Conservation (phyloP, 2,797 vertebrate species). For the Ataeniobius toweri region DNA sequence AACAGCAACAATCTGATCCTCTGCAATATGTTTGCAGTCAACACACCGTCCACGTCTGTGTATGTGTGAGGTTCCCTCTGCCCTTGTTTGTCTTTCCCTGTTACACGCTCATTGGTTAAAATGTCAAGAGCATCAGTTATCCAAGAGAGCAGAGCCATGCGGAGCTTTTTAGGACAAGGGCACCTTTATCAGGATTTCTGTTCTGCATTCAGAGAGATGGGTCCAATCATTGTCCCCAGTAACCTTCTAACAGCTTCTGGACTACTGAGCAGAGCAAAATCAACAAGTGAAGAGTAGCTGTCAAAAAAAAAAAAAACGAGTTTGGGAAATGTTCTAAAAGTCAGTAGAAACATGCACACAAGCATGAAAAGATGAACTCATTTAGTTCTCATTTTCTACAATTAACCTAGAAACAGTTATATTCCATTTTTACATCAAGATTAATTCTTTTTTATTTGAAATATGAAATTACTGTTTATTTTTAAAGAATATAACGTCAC, state of each 20-base stretch:
- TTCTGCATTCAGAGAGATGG: slow-evolving; percentile 34
- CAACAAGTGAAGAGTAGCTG: too few species aligned
- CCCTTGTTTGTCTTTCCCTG: slow-evolving; percentile 48
- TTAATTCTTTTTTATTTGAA: too few species aligned
- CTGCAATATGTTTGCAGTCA: slow-evolving; percentile 7
- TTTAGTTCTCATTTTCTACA: too few species aligned
- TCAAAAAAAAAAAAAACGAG: too few species aligned
- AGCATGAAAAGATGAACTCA: too few species aligned
- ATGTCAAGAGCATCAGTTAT: slow-evolving; percentile 64
- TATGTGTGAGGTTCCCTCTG: slow-evolving; percentile 10
- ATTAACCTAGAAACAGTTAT: too few species aligned
- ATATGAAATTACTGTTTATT: too few species aligned
- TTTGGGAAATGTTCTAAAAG: too few species aligned
- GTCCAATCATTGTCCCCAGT: slow-evolving; percentile 24
- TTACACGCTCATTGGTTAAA: slow-evolving; percentile 50
- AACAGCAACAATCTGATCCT: background rate
- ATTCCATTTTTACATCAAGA: too few species aligned
- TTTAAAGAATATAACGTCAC: too few species aligned
- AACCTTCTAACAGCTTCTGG: slow-evolving; percentile 4
- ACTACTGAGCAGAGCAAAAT: background rate
- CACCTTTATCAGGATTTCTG: slow-evolving; percentile 60
- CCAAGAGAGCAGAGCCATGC: slow-evolving; percentile 33
- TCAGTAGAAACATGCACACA: too few species aligned
- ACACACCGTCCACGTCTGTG: background rate
- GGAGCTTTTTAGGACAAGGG: slow-evolving; percentile 51